These are phyloP conservation scores for Percina caprodes DNA, from an alignment of 2,113 vertebrate genomes.

Conservation along the genomic window DNA sequence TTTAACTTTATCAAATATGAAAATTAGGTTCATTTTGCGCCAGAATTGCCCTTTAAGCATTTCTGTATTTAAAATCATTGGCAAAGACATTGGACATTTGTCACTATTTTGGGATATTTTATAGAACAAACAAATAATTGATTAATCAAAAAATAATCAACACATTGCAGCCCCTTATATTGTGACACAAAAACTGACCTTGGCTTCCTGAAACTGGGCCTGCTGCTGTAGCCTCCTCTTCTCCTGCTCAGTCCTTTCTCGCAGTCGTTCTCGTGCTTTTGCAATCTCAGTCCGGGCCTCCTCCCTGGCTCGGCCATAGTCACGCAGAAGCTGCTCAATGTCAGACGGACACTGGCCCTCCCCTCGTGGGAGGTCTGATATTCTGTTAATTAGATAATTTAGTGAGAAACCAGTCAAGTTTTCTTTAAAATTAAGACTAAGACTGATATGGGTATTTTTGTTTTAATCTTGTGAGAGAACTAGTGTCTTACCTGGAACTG, in stretches of 20 bases:
- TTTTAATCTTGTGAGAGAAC: background rate
- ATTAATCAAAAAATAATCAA: too few relatives aligned
- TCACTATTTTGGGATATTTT: too few relatives aligned
- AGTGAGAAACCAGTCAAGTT: background rate
- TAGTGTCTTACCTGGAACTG: constrained; percentile 84
- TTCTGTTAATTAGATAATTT: constrained; percentile 74
- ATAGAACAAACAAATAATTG: too few relatives aligned
- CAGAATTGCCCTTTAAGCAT: too few relatives aligned
- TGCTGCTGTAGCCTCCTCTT: constrained; percentile 90
- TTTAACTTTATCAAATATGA: background rate
- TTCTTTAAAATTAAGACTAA: background rate
- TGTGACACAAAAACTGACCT: constrained; percentile 73
- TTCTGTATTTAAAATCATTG: background rate
- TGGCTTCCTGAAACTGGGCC: constrained; percentile 84
- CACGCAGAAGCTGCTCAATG: constrained; percentile 89
- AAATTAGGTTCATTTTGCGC: background rate
- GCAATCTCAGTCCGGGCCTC: constrained; percentile 94
- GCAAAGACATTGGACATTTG: too few relatives aligned
- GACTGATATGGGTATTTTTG: background rate
- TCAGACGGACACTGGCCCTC: constrained; percentile 85
- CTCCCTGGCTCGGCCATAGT: constrained; percentile 91
- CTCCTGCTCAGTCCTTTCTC: constrained; percentile 90
- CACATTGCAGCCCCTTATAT: background rate
- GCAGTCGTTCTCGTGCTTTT: constrained; percentile 87
- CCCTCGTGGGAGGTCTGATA: constrained; percentile 75